Conservation (phyloP, 1,140 invertebrate genomes). For the Cardiocondyla obscurior region DNA sequence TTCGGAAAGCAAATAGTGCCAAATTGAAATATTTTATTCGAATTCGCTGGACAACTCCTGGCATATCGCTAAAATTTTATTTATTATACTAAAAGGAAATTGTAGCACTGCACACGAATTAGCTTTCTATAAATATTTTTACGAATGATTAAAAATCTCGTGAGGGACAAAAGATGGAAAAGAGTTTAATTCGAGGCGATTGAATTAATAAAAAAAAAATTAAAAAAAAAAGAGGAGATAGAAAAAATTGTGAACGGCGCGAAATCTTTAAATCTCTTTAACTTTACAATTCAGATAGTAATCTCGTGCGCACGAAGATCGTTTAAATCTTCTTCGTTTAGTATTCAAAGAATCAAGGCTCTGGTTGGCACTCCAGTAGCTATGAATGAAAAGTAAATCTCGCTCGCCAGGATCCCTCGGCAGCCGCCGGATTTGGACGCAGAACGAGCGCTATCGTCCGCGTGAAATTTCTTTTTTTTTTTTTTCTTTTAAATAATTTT, state of each 20-base stretch:
- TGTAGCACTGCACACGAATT: background rate
- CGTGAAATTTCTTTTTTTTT: slow-evolving; percentile 27
- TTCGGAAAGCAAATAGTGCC: background rate
- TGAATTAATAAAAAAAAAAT: background rate
- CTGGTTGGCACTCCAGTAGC: slow-evolving; percentile 17
- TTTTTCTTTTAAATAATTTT: too few relatives aligned
- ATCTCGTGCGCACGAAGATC: background rate
- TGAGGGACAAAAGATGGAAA: background rate
- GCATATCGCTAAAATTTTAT: background rate
- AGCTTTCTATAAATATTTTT: background rate
- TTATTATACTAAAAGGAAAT: background rate
- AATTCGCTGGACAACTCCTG: background rate
- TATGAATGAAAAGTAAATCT: slow-evolving; percentile 29
- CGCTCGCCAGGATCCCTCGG: background rate
- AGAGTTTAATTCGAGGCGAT: background rate
- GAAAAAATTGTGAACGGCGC: background rate
- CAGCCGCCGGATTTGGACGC: background rate
- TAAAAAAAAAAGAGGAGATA: background rate
- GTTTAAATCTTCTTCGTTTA: background rate
- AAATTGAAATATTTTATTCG: background rate
- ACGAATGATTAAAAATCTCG: background rate
- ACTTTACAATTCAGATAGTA: background rate
- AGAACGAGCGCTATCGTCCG: slow-evolving; percentile 49
- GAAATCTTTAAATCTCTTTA: background rate
- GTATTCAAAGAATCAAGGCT: slow-evolving; percentile 19